These are phyloP conservation scores for Aporophyla lueneburgensis DNA, from an alignment of 2,888 invertebrate genomes.

Conservation along the genomic window DNA sequence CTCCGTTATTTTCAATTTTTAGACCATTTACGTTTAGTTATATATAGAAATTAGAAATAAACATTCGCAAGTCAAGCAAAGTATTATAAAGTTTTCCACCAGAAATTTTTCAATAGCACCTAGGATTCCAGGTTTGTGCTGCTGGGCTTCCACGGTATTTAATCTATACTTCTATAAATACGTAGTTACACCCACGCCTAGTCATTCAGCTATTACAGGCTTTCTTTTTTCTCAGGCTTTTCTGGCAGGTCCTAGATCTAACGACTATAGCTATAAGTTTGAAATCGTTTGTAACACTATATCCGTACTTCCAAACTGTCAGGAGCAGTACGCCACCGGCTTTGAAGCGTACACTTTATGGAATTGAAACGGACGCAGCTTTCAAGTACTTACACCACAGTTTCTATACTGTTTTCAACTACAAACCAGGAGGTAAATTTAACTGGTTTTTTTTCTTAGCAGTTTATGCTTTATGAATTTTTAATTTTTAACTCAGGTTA, in stretches of 20 bases:
- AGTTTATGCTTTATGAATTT: too few species aligned
- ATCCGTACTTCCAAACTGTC: constrained; percentile 36
- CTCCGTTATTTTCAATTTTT: too few species aligned
- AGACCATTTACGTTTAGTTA: too few species aligned
- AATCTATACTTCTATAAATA: too few species aligned
- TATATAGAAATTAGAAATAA: too few species aligned
- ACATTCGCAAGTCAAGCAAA: not conserved
- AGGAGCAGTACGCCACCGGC: constrained; percentile 31
- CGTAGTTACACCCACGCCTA: not conserved
- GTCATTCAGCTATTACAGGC: not conserved
- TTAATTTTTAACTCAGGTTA: too few species aligned
- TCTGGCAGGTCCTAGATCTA: not conserved
- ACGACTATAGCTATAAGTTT: not conserved
- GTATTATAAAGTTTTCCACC: not conserved
- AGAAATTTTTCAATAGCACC: not conserved
- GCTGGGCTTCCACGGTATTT: not conserved
- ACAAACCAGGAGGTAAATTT: constrained; percentile 7
- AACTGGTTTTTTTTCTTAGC: not conserved
- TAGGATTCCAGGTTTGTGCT: not conserved
- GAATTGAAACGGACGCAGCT: constrained; percentile 42
- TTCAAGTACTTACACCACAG: constrained; percentile 21
- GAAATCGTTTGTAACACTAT: constrained; percentile 28
- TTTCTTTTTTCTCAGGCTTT: not conserved
- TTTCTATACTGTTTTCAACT: constrained; percentile 6
- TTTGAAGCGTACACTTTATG: constrained; percentile 40